Evolutionary conservation across 2,797 vertebrate genomes (phyloP).

Genomic region (Rallus crepitans): DNA sequence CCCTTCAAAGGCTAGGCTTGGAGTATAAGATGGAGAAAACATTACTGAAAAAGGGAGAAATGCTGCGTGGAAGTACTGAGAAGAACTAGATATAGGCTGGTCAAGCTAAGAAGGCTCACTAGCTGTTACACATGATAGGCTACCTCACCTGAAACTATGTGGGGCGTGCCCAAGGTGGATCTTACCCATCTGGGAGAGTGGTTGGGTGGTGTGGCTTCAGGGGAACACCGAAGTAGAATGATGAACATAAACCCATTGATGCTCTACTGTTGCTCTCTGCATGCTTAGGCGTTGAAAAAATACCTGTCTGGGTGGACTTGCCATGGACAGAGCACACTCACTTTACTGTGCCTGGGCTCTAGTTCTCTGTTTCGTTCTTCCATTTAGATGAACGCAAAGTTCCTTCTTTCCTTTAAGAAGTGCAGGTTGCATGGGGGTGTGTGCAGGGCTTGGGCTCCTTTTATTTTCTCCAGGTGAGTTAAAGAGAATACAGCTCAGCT

Average conservation of each 20-base stretch:
- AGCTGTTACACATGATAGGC: background rate
- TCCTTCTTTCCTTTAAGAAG: constrained; percentile 21
- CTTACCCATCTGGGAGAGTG: background rate
- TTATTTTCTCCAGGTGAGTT: constrained; percentile 5
- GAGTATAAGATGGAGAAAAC: background rate
- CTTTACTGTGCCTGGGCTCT: background rate
- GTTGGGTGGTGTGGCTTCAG: background rate
- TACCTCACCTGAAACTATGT: background rate
- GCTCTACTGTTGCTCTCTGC: background rate
- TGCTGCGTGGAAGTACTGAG: background rate
- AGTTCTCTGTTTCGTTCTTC: background rate
- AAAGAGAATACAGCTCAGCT: constrained; percentile 19
- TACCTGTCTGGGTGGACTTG: background rate
- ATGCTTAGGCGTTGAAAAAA: background rate
- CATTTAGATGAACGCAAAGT: background rate
- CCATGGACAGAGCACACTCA: background rate
- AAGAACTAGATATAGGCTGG: background rate
- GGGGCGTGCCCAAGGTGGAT: background rate
- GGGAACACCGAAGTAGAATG: background rate
- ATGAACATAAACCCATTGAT: background rate
- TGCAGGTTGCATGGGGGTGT: background rate
- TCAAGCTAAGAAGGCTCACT: background rate
- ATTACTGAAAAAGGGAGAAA: background rate
- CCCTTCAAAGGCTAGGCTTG: background rate
- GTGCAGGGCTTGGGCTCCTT: constrained; percentile 6